Base-by-base conservation (phyloP, 2,888 invertebrate species). In the Linnaemya tessellans region DNA sequence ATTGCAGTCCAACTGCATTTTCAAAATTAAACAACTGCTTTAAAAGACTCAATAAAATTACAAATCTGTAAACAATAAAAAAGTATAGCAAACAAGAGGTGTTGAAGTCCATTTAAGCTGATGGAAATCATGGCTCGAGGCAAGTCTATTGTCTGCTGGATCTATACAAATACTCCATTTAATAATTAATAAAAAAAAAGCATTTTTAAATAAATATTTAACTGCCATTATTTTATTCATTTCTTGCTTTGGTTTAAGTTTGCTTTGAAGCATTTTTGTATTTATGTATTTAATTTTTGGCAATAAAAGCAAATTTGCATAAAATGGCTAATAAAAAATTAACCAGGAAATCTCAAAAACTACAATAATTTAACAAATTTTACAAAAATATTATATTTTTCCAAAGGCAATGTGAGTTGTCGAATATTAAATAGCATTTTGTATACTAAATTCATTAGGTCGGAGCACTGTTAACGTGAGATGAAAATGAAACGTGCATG, bases 341-440 rank as follows among this genome's bases (percentile, higher is more conserved):
- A 74, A 85, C 81, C 85, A 85, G 85, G 85, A 85, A 85, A 82
- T 84, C 74, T 58, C 11, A 71, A 79, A 25, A 30, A 51, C 18
- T 11, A 30, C 3, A 70, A 54, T 1, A 15, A 38, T 30, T 30
- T 30, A 3, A 30, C 30, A 73, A 64, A 71, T 65, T 46, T 56
- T 38, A 11, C 41, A 46, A 46, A 38, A 15, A 18, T 8, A 10
- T 30, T n/a, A 18, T 49, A n/a, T 18, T 38, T 65, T 58, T 58
- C 58, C 58, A 49, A 22, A 67, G 58, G 80, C 58, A 49, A 80
- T 49, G 11, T 18, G 56, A 20, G 15, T 30, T 22, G 60, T 49
- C 10, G 8, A 5, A 10, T 18, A 35, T 13, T 11, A 71, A 56
- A 58, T n/a, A 49, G 0, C 22, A 51, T 0, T 22, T 25, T 4